A percentile compares a stretch with the other conserved stretches of the same genome.
phyloP scores from a whole-genome alignment of 2,113 vertebrate species.

The Microtus oregoni region DNA sequence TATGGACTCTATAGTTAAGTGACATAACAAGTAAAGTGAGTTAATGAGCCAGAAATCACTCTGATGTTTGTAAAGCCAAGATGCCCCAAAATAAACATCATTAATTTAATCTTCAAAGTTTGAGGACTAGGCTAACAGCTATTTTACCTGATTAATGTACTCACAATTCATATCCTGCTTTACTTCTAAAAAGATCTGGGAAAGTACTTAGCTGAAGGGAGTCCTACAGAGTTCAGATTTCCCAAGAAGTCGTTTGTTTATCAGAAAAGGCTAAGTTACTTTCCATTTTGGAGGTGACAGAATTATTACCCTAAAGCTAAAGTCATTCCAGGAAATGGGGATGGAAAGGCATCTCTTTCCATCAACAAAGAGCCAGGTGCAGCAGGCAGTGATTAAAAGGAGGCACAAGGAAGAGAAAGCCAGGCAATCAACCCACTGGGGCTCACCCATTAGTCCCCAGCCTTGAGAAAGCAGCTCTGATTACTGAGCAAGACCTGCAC shows the following conservation, averaged over 20 bases:
- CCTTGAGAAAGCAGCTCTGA: background rate
- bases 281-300: background rate
- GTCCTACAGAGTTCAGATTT: background rate
- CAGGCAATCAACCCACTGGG: slow-evolving; percentile 15
- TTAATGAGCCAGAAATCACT: background rate
- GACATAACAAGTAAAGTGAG: background rate
- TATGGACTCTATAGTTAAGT: background rate
- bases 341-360: background rate
- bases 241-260: slow-evolving; percentile 1
- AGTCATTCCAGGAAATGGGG: background rate
- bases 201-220: background rate
- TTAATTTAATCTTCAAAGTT: slow-evolving; percentile 16
- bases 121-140: background rate
- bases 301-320: background rate
- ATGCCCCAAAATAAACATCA: background rate
- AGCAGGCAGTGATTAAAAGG: background rate
- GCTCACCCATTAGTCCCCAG: background rate
- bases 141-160: background rate
- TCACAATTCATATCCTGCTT: background rate
- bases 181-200: background rate
- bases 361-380: background rate
- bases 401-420: background rate
- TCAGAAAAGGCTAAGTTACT: background rate
- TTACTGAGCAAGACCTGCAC: background rate
- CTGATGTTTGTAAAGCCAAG: background rate